Evolutionary conservation across 2,888 invertebrate species (phyloP).

Genomic region (Ischnura elegans): DNA sequence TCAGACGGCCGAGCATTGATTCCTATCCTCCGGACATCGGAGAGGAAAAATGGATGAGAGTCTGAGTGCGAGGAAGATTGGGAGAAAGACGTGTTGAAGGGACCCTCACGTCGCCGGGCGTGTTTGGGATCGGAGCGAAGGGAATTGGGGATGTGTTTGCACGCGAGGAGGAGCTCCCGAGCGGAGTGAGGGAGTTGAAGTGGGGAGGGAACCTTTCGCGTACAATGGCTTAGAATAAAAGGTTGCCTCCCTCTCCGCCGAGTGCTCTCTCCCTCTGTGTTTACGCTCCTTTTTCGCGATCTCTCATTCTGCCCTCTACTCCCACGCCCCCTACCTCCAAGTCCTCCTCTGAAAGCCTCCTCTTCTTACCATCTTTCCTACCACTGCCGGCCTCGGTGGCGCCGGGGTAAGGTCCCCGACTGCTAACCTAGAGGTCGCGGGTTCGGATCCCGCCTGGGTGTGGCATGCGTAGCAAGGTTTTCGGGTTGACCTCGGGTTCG

Average conservation of each 20-base stretch:
- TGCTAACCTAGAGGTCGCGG: too few species aligned
- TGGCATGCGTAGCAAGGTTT: too few species aligned
- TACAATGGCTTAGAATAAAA: constrained; percentile 59
- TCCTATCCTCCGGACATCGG: too few species aligned
- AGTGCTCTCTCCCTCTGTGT: constrained; percentile 46
- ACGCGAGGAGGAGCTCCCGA: too few species aligned
- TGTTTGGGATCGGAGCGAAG: background rate
- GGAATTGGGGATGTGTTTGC: background rate
- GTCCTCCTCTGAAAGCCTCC: background rate
- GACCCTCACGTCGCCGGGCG: background rate
- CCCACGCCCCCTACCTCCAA: background rate
- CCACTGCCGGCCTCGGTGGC: too few species aligned
- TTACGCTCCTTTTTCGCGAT: constrained; percentile 55
- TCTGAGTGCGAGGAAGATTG: background rate
- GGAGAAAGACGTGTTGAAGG: background rate
- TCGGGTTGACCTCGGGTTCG: too few species aligned
- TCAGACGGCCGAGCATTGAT: too few species aligned
- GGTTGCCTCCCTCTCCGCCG: constrained; percentile 19
- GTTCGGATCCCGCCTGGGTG: too few species aligned
- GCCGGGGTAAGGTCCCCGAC: too few species aligned
- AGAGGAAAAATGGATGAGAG: too few species aligned
- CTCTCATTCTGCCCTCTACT: background rate
- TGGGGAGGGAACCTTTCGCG: constrained; percentile 4
- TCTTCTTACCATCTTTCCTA: background rate
- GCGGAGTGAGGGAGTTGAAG: background rate